A percentile compares a stretch with the other conserved stretches of the same genome.
phyloP scores from a whole-genome alignment of 2,888 invertebrate species.

The Lasioglossum zephyrum region DNA sequence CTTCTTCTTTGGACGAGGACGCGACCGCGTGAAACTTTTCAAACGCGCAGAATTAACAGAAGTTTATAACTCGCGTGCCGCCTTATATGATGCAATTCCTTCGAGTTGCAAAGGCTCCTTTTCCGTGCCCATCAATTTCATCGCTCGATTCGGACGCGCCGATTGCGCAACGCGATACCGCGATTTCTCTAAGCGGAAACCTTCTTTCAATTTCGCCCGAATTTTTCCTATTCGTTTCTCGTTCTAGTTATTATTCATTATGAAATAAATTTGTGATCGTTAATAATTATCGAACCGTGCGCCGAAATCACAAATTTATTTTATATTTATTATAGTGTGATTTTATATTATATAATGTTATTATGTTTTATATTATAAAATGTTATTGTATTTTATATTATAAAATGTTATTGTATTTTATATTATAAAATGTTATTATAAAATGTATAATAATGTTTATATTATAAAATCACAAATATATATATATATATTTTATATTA shows the following conservation, averaged over 20 bases:
- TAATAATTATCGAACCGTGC: no score
- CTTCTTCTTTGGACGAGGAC: conserved; percentile 8
- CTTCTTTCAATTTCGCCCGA: not conserved
- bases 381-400: no score
- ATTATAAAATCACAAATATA: no score
- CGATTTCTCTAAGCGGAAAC: conserved; percentile 14
- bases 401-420: no score
- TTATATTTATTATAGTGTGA: no score
- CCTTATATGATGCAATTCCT: conserved; percentile 36
- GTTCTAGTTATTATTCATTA: not conserved
- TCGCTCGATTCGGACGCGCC: conserved; percentile 4
- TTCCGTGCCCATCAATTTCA: conserved; percentile 30
- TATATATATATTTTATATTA: no score
- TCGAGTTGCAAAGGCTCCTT: conserved; percentile 17
- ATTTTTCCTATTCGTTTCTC: not conserved
- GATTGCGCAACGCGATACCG: conserved; percentile 4
- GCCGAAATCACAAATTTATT: no score
- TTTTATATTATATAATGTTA: no score
- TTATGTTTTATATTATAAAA: no score
- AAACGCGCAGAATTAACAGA: conserved; percentile 32
- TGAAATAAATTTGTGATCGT: no score
- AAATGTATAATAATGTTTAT: no score
- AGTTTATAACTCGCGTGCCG: conserved; percentile 30
- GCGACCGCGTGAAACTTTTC: conserved; percentile 32
- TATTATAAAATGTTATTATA: no score